A percentile compares a stretch with the other conserved stretches of the same genome.
Conservation (phyloP, 2,888 invertebrate species). For the Leptopterna dolabrata region DNA sequence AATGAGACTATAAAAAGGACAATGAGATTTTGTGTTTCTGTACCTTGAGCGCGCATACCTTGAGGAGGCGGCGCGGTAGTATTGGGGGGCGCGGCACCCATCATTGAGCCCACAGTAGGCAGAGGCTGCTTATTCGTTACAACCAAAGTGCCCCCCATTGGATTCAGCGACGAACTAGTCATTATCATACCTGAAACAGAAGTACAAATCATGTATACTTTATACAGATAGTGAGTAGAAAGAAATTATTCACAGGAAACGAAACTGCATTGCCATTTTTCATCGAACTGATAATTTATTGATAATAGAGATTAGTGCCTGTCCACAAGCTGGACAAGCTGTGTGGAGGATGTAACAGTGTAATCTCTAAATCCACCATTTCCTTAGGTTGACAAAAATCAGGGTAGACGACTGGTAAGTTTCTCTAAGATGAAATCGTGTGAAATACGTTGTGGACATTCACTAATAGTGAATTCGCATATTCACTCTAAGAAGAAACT, state of each 20-base stretch:
- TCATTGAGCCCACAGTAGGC: conserved; percentile 70
- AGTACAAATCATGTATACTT: too few species aligned
- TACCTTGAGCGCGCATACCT: conserved; percentile 47
- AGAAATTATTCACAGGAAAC: background rate
- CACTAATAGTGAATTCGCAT: too few species aligned
- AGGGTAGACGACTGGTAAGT: too few species aligned
- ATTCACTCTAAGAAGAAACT: too few species aligned
- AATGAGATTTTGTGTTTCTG: background rate
- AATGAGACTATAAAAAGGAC: background rate
- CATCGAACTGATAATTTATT: too few species aligned
- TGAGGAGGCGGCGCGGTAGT: conserved; percentile 57
- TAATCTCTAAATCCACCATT: background rate
- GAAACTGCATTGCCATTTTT: background rate
- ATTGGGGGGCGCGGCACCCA: conserved; percentile 66
- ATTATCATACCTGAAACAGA: conserved; percentile 77
- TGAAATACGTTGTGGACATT: too few species aligned
- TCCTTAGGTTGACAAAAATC: too few species aligned
- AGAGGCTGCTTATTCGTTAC: conserved; percentile 80
- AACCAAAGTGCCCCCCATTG: conserved; percentile 77
- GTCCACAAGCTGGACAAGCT: too few species aligned
- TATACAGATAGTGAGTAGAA: too few species aligned
- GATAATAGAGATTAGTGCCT: too few species aligned
- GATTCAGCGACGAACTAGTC: conserved; percentile 80
- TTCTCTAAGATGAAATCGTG: too few species aligned
- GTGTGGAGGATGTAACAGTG: too few species aligned